Conservation (phyloP, 1,140 invertebrate species). For the Adelges cooleyi region DNA sequence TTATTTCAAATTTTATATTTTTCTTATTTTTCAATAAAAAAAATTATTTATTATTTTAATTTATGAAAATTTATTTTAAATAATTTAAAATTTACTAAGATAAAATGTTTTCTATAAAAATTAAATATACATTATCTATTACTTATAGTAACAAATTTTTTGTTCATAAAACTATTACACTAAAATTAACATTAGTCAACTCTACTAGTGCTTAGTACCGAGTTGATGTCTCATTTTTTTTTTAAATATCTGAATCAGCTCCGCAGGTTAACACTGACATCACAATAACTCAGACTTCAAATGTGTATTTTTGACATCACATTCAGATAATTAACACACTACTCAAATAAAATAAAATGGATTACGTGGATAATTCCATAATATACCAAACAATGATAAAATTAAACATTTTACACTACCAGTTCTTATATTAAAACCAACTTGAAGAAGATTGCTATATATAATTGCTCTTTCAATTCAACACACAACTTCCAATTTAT, state of each 20-base stretch:
- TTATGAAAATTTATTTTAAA: neutral
- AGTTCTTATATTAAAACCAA: too few relatives aligned
- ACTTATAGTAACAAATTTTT: neutral
- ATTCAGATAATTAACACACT: neutral
- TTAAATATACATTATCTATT: neutral
- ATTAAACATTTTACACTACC: too few relatives aligned
- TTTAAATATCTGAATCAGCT: slow-evolving; percentile 5
- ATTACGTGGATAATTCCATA: too few relatives aligned
- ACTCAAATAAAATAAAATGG: neutral
- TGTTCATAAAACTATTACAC: neutral
- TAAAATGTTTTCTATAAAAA: neutral
- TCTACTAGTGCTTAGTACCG: neutral
- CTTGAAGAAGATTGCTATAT: too few relatives aligned
- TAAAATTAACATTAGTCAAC: neutral
- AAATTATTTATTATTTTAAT: too few relatives aligned
- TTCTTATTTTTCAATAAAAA: too few relatives aligned
- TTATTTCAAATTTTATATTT: too few relatives aligned
- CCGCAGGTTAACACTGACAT: slow-evolving; percentile 26
- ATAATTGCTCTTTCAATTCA: too few relatives aligned
- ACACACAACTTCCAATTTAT: too few relatives aligned
- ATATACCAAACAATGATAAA: too few relatives aligned
- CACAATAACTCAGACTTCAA: neutral
- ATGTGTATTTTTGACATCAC: slow-evolving; percentile 24
- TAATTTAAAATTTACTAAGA: neutral
- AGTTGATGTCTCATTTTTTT: too few relatives aligned